phyloP scores from a whole-genome alignment of 2,113 vertebrate genomes.

The Aegithalos caudatus region DNA sequence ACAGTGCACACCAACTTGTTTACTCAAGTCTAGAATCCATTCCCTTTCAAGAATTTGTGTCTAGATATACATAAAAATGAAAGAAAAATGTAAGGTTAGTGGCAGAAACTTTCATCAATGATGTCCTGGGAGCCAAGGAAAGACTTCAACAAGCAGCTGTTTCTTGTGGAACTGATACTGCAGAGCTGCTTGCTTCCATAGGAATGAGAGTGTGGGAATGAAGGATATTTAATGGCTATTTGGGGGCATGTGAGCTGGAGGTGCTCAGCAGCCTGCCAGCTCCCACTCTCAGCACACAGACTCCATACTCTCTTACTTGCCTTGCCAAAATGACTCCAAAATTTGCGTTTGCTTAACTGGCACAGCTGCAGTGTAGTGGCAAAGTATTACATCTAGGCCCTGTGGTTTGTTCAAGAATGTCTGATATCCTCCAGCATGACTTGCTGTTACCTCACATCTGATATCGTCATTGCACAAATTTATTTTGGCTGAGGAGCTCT shows the following conservation, averaged over 20 bases:
- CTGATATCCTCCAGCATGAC: slow-evolving; percentile 59
- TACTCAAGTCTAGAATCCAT: not conserved
- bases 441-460: slow-evolving; percentile 67
- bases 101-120: not conserved
- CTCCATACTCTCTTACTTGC: not conserved
- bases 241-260: not conserved
- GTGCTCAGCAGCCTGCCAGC: slow-evolving; percentile 16
- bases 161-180: not conserved
- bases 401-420: slow-evolving; percentile 62
- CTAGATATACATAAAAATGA: not conserved
- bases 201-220: not conserved
- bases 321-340: not conserved
- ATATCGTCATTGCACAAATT: slow-evolving; percentile 60
- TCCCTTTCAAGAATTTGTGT: rapidly evolving
- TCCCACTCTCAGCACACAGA: not conserved
- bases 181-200: not conserved
- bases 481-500: slow-evolving; percentile 65
- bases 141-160: not conserved
- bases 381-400: slow-evolving; percentile 16
- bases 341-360: slow-evolving; percentile 28
- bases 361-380: not conserved
- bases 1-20: not conserved
- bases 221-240: not conserved
- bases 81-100: not conserved
- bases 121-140: not conserved